phyloP scores from a whole-genome alignment of 2,797 vertebrate species.

The Mergus octosetaceus region DNA sequence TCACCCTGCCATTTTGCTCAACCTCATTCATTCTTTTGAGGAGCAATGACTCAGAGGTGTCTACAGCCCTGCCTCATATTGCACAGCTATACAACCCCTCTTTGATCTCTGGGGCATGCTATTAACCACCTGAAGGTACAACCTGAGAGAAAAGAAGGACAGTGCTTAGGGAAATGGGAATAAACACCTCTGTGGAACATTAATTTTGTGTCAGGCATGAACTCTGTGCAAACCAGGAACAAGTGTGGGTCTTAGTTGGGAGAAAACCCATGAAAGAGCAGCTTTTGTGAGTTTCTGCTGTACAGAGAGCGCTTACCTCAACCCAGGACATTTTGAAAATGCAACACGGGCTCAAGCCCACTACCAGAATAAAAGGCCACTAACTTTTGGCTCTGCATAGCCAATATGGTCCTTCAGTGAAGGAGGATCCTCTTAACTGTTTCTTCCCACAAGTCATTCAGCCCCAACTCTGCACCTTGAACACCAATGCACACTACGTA shows the following conservation, averaged over 20 bases:
- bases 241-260: neutral
- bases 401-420: neutral
- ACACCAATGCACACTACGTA: constrained; percentile 26
- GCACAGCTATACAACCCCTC: neutral
- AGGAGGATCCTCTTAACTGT: neutral
- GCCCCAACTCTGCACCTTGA: neutral
- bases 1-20: neutral
- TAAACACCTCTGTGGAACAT: neutral
- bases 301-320: neutral
- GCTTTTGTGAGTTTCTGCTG: neutral
- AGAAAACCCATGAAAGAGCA: neutral
- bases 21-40: neutral
- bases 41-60: neutral
- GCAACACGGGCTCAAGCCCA: neutral
- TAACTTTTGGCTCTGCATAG: neutral
- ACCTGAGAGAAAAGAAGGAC: neutral
- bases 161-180: neutral
- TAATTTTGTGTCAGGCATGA: neutral
- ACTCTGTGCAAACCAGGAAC: neutral
- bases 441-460: neutral
- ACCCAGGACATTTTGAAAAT: neutral
- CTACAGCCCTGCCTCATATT: neutral
- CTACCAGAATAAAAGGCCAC: neutral
- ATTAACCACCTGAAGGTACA: neutral
- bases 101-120: neutral